Evolutionary conservation across 2,113 vertebrate genomes (phyloP), one percentile per base, ranked within the genome.

Genomic region (Odobenus rosmarus): DNA sequence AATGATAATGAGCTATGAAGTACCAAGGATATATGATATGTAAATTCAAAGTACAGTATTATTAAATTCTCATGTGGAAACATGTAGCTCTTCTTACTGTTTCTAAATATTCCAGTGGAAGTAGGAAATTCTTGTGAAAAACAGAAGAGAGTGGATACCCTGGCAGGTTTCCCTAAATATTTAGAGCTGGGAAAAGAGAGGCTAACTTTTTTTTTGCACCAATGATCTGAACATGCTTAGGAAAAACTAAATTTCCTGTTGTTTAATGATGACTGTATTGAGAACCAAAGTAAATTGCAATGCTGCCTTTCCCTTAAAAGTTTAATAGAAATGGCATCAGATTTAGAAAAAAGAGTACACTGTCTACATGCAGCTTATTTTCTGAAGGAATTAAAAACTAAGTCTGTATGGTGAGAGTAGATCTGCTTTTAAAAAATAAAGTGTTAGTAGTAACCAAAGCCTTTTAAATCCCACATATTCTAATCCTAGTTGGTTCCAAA

Each of bases 41-140:
- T 85, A 91, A 95, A 92, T 84, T 84, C 33, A 93, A 88, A 93
- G 33, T 24, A 87, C 42, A 71, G 13, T 92, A 69, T 93, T 93
- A 95, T 92, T 97, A 94, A 95, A 97, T 10, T 86, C 36, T 96
- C 64, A 67, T 72, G 28, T 90, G 79, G 88, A 93, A 91, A 74
- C 36, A 64, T 83, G 53, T 86, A 93, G 42, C 24, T 87, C n/a
- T 55, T 93, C 79, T 77, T 80, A 67, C 90, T 86, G 36, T 89
- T 91, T 96, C 53, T 97, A 80, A 86, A 88, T 90, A 94, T 92
- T 86, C 71, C 24, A 14, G 26, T 0, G 86, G 51, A 94, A 88
- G 69, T n/a, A 46, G 26, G 31, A 93, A 82, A 89, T 90, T 85
- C 24, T 59, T 72, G 39, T 69, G 26, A 23, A 61, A 77, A 77